These are phyloP conservation scores for Euproctis similis DNA, from an alignment of 2,888 invertebrate species.

Conservation along the genomic window DNA sequence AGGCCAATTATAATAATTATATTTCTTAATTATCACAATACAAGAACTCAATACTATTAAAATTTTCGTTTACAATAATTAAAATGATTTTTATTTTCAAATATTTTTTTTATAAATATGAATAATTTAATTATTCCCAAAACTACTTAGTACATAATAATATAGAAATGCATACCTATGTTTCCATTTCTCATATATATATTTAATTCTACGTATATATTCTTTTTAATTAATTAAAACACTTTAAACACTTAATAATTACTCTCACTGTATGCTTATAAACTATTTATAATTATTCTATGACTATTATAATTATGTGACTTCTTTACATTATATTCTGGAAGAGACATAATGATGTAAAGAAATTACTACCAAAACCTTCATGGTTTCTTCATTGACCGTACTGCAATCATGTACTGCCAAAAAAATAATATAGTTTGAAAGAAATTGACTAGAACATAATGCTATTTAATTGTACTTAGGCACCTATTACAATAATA, in stretches of 20 bases:
- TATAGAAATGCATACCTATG: conserved; percentile 38
- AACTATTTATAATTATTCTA: conserved; percentile 15
- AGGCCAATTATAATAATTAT: conserved; percentile 42
- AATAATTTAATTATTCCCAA: conserved; percentile 46
- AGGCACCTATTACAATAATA: conserved; percentile 32
- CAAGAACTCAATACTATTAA: conserved; percentile 26
- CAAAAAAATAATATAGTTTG: conserved; percentile 24
- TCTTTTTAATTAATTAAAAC: conserved; percentile 20
- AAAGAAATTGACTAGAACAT: conserved; percentile 64
- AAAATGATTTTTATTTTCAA: conserved; percentile 20
- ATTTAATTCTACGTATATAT: conserved; percentile 20
- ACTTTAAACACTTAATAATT: conserved; percentile 25
- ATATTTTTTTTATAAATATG: conserved; percentile 14
- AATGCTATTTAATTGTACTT: conserved; percentile 40
- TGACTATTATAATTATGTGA: no score
- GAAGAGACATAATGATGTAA: no score
- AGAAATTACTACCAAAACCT: no score
- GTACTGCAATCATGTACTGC: conserved; percentile 11
- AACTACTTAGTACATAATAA: no score
- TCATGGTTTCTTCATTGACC: no score
- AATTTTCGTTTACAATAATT: conserved; percentile 30
- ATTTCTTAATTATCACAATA: conserved; percentile 38
- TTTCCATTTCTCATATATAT: conserved; percentile 24
- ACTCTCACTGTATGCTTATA: conserved; percentile 36
- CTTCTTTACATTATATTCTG: no score